Evolutionary conservation across 2,888 invertebrate genomes (phyloP), one percentile per base, ranked within the genome.

Genomic region (Gortyna flavago): DNA sequence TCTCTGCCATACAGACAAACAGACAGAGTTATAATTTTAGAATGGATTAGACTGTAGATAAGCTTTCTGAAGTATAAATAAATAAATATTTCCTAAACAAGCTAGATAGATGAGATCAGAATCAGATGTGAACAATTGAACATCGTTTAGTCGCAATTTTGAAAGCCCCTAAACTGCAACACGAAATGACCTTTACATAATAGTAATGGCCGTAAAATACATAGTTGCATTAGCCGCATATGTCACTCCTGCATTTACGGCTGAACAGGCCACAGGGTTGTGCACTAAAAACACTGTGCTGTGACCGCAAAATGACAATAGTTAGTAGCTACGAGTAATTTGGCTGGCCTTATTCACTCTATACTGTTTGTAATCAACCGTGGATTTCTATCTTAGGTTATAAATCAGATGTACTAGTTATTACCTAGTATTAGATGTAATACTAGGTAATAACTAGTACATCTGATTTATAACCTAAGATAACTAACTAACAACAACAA

Each of bases 221-320:
- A 85, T 25, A 65, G 83, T 83, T 81, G 70, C 80, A 71, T 59
- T 68, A 80, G 62, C 51, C 59, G 38, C 84, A 70, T 67, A 80
- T 71, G 84, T 74, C 70, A 72, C 32, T 68, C 6, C 16, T 57
- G 8, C 72, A 72, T 80, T 80, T 72, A 80, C 38, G 59, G 57
- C 59, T 61, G 29, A 44, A 21, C 68, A 51, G 67, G 25, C 59
- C 29, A 13, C 80, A 72, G 64, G 25, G 35, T 18, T 41, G 61
- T 61, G 73, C 81, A 85, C 71, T 85, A 51, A 76, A 82, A 83
- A 81, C 82, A 74, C 68, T 77, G 35, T 62, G 71, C 68, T 77
- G 35, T 62, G 71, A 68, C 82, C 73, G 41, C 73, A 83, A 85
- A 81, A 71, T 77, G 67, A 78, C 66, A 80, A 73, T 61, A 57